These are phyloP conservation scores for Zosterops pallidus DNA, from an alignment of 2,113 vertebrate genomes.

Conservation along the genomic window DNA sequence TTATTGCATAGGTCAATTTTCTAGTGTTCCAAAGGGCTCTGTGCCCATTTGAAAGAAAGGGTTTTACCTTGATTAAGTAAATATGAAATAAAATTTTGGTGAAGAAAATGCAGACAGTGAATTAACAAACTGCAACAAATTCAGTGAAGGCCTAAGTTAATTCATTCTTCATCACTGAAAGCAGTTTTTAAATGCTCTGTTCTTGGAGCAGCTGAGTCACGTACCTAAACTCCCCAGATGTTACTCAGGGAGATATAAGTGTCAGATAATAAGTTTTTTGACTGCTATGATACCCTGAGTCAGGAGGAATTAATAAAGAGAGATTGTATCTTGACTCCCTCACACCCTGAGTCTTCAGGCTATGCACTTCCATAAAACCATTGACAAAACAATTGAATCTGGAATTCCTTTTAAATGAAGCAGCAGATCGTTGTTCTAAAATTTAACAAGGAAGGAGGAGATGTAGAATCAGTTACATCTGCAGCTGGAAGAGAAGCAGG, in stretches of 20 bases:
- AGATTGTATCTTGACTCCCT: neutral
- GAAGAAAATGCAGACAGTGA: neutral
- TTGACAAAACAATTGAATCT: neutral
- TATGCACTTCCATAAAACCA: neutral
- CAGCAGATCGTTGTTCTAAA: neutral
- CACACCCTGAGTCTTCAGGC: neutral
- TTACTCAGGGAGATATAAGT: neutral
- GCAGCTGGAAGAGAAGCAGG: neutral
- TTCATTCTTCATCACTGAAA: neutral
- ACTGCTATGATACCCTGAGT: neutral
- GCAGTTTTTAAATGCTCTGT: neutral
- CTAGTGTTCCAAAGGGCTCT: neutral
- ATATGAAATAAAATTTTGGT: neutral
- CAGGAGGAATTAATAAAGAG: neutral
- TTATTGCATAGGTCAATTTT: neutral
- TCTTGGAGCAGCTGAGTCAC: neutral
- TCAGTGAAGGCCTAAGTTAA: neutral
- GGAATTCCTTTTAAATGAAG: neutral
- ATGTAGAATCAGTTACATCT: neutral
- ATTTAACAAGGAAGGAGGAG: neutral
- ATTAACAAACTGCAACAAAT: neutral
- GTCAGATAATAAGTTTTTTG: neutral
- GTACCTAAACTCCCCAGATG: rapidly evolving
- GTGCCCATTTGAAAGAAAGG: neutral
- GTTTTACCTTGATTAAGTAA: neutral